Percentiles rank a stretch among this genome's conserved stretches.
Evolutionary conservation across 2,797 vertebrate species (phyloP).

Genomic region (Meriones psammophilus): DNA sequence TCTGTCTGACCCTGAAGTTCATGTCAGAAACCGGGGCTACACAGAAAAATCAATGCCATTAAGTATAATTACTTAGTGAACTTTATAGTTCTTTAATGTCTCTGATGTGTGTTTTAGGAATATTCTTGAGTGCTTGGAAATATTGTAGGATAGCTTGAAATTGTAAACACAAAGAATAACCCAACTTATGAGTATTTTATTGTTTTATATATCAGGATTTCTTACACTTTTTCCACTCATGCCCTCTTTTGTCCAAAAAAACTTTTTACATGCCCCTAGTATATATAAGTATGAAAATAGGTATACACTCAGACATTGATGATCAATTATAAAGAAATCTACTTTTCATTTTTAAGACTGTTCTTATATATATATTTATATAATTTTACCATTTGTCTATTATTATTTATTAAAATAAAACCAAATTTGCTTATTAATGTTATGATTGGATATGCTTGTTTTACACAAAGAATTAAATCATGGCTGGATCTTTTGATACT

Average conservation of each 20-base stretch:
- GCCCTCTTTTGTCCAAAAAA: neutral
- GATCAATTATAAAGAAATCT: neutral
- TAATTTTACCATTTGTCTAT: neutral
- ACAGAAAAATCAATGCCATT: neutral
- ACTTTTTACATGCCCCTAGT: neutral
- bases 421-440: neutral
- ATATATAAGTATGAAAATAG: neutral
- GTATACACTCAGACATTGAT: neutral
- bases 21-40: conserved; percentile 44
- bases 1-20: neutral
- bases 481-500: neutral
- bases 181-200: neutral
- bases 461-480: neutral
- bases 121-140: conserved; percentile 36
- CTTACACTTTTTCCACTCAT: neutral
- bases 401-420: neutral
- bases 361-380: neutral
- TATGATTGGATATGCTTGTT: neutral
- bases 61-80: conserved; percentile 27
- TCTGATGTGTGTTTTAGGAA: neutral
- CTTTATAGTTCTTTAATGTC: conserved; percentile 29
- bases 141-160: conserved; percentile 14
- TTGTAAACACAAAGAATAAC: conserved; percentile 7
- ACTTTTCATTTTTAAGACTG: neutral
- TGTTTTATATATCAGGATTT: neutral